These are phyloP conservation scores for Drosophila kuntzei DNA, from an alignment of 2,888 invertebrate species.

Conservation along the genomic window DNA sequence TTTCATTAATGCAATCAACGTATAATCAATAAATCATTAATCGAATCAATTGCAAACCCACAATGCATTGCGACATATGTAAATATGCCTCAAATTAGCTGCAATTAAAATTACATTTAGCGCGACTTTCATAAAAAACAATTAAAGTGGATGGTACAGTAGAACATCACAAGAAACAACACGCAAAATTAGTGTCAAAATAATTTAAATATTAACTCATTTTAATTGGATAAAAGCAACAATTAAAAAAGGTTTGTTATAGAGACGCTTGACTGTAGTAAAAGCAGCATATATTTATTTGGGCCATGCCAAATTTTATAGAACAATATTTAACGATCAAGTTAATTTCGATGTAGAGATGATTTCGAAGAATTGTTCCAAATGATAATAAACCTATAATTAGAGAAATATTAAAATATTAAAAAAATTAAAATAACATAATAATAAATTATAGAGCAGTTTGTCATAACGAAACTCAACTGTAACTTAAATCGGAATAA, in stretches of 20 bases:
- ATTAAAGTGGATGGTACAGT: neutral
- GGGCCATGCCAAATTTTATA: too few species aligned
- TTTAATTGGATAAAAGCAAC: neutral
- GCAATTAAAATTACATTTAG: constrained; percentile 14
- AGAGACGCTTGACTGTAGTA: neutral
- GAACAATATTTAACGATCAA: too few species aligned
- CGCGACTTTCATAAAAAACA: neutral
- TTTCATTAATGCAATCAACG: constrained; percentile 27
- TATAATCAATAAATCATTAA: constrained; percentile 5
- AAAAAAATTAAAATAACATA: too few species aligned
- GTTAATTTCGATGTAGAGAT: too few species aligned
- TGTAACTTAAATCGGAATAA: too few species aligned
- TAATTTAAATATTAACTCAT: neutral
- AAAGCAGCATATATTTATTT: too few species aligned
- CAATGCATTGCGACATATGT: constrained; percentile 2
- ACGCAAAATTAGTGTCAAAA: neutral
- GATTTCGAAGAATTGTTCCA: too few species aligned
- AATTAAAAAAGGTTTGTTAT: neutral
- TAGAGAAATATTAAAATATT: too few species aligned
- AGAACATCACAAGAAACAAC: neutral
- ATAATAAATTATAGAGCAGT: too few species aligned
- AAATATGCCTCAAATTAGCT: neutral
- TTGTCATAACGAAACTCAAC: too few species aligned
- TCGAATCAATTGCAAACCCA: constrained; percentile 15
- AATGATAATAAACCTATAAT: too few species aligned